phyloP scores from a whole-genome alignment of 2,797 vertebrate genomes.

The Valencia hispanica region DNA sequence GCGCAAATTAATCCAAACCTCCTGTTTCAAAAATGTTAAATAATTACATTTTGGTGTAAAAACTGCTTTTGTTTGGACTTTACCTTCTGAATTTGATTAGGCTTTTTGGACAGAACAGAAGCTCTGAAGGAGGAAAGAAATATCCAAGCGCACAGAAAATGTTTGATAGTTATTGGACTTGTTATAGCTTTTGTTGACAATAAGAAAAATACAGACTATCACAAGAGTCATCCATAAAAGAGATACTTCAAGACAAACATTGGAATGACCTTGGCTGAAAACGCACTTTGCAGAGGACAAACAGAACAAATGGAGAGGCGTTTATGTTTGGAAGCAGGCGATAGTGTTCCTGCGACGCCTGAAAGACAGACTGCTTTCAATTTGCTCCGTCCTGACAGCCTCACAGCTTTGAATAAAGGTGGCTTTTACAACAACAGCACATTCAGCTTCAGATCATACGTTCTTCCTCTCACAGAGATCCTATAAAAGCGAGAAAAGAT shows the following conservation, averaged over 20 bases:
- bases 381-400: constrained; percentile 67
- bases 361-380: constrained; percentile 67
- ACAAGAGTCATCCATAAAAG: constrained; percentile 13
- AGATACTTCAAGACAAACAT: constrained; percentile 29
- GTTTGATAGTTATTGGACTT: constrained; percentile 8
- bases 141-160: background rate
- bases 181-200: constrained; percentile 10
- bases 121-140: background rate
- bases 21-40: too few species aligned
- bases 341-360: constrained; percentile 47
- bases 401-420: constrained; percentile 50
- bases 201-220: background rate
- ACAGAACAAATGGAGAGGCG: constrained; percentile 3
- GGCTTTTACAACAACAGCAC: constrained; percentile 38
- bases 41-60: background rate
- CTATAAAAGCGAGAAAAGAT: background rate
- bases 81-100: background rate
- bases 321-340: constrained; percentile 45
- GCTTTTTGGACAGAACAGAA: background rate
- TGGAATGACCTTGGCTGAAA: constrained; percentile 38
- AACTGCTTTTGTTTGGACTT: background rate
- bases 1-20: too few species aligned
- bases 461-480: constrained; percentile 5
- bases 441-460: constrained; percentile 48
- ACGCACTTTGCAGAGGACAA: constrained; percentile 17